Percentiles rank a stretch among this genome's conserved stretches.
These are phyloP conservation scores for Cichlasoma orientale DNA, from an alignment of 2,797 vertebrate species.

Conservation along the genomic window DNA sequence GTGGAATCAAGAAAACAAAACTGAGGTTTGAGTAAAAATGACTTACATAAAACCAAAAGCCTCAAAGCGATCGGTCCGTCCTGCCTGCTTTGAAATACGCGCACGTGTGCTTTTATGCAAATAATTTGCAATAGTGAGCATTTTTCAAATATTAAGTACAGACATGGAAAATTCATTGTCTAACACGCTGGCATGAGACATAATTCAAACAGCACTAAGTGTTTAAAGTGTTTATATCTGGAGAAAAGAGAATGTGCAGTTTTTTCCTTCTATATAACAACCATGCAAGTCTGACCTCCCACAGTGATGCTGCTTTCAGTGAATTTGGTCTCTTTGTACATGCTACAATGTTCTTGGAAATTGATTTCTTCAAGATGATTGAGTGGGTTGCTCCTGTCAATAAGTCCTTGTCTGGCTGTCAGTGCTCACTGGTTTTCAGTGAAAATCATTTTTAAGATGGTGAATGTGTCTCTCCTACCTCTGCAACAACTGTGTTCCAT, in stretches of 20 bases:
- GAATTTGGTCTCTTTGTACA: not conserved
- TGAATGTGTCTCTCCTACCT: constrained; percentile 7
- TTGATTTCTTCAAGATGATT: constrained; percentile 13
- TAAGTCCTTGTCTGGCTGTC: not conserved
- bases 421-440: constrained; percentile 11
- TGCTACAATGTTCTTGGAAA: constrained; percentile 3
- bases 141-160: not conserved
- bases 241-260: not conserved
- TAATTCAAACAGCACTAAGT: not conserved
- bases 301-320: not conserved
- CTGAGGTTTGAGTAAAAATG: not conserved
- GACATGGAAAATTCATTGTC: not conserved
- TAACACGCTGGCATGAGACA: not conserved
- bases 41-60: not conserved
- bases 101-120: not conserved
- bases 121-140: not conserved
- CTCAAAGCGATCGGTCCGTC: not conserved
- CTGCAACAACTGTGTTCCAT: constrained; percentile 18
- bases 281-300: not conserved
- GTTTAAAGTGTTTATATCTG: not conserved
- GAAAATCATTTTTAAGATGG: constrained; percentile 14
- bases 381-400: constrained; percentile 24
- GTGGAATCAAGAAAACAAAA: constrained; percentile 7
- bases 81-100: not conserved
- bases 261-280: not conserved